Evolutionary conservation across 2,888 invertebrate genomes (phyloP), one percentile per base, ranked within the genome.

Genomic region (Unio pictorum): DNA sequence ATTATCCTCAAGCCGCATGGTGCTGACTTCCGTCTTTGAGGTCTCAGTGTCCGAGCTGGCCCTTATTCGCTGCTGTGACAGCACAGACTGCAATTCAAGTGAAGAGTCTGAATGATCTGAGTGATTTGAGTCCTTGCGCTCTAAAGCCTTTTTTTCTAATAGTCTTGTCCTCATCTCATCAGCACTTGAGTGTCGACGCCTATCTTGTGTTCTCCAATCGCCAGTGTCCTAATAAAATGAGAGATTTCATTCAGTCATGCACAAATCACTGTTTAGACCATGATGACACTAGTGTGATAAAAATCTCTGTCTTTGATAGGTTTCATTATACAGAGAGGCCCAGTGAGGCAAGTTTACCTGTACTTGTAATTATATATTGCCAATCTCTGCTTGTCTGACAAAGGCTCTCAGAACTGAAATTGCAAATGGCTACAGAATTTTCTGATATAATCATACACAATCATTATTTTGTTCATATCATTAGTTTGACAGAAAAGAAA

Each of bases 71-170:
- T 45, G 45, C 45, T 45, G 45, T 45, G 45, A 45, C 45, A 83
- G 73, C 54, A 80, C 74, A 0, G 78, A 76, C 68, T 81, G 82
- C 60, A 85, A 70, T 68, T 87, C 87, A 26, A 84, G 61, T 4
- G 88, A 87, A 55, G 83, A 84, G 34, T 87, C 87, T 0, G 87
- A 87, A 59, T 84, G 80, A 57, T 87, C 86, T 23, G 88, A 87
- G 60, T 85, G 84, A 75, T 84, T 88, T 17, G 87, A 87, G 68
- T 86, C 85, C 68, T 87, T 89, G 28, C 87, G 72, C 68, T 86
- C 87, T 56, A 86, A 63, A 4, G 85, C 81, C 66, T 82, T 71
- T 67, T 80, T 84, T 75, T 86, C 85, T 28, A 86, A 70, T 23
- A 85, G 75, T 54, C 84, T 68, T 8, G 82, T 83, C 63, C 84